These are phyloP conservation scores for Phasianus colchicus DNA, from an alignment of 2,113 vertebrate species.

Conservation along the genomic window DNA sequence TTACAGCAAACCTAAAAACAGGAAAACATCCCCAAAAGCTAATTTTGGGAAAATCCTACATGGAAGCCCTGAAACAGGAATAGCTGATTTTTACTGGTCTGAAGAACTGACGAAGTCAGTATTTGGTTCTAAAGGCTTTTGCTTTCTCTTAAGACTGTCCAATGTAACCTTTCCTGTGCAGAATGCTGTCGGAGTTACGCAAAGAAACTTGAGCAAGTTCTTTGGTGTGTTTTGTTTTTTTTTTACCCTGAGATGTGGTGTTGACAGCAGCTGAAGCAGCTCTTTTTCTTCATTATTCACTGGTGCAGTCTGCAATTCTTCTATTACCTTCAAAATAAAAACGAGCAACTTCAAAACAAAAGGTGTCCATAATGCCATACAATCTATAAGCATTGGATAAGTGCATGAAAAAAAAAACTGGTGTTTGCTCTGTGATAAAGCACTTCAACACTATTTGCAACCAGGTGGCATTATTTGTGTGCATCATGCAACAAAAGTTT, in stretches of 20 bases:
- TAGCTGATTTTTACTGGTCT: neutral
- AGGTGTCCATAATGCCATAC: neutral
- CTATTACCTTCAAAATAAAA: conserved; percentile 83
- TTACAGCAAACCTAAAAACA: neutral
- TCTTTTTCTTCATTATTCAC: conserved; percentile 88
- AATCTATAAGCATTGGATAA: neutral
- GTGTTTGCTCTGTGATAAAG: neutral
- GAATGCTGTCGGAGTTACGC: neutral
- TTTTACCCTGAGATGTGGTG: conserved; percentile 92
- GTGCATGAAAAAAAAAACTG: neutral
- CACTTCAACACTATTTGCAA: neutral
- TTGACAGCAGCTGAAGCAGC: conserved; percentile 87
- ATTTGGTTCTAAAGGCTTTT: neutral
- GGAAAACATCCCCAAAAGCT: neutral
- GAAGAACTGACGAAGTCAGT: neutral
- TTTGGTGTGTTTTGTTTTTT: neutral
- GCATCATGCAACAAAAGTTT: neutral
- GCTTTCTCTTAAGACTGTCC: neutral
- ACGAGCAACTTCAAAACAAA: neutral
- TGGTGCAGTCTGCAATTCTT: conserved; percentile 88
- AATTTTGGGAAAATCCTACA: neutral
- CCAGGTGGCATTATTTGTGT: neutral
- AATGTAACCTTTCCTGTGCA: neutral
- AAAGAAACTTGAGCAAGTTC: neutral
- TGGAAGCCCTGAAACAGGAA: neutral